Base-by-base conservation (phyloP, 2,113 vertebrate species). In the Macquaria ambigua region DNA sequence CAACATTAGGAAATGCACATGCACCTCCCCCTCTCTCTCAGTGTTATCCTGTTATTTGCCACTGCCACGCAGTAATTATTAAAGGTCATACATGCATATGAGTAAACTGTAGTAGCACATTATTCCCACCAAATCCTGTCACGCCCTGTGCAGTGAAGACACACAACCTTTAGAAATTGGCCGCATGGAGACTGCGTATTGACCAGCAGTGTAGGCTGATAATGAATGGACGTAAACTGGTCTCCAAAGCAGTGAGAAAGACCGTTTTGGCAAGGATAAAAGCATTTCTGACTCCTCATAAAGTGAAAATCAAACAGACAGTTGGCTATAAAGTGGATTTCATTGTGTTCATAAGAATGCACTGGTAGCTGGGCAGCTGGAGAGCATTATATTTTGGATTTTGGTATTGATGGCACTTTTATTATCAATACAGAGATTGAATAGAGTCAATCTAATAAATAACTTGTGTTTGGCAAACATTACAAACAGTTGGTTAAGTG, bases 401-500 rank as follows among this genome's bases (percentile, higher is more conserved):
- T 48, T 62, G 31, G 52, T 73, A 87, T 55, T 20, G 12, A 81
- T 80, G n/a, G 48, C 84, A 62, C 34, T 87, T 92, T 91, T 91
- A 93, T 90, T 90, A 79, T 90, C 87, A 92, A 83, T 88, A 79
- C 25, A 21, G 56, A 67, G 59, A 81, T 34, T 90, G 80, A 83
- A 72, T 86, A 73, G 63, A 82, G 50, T 90, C 28, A 82, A 79
- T 79, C 73, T 85, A 93, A 93, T 95, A 94, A 94, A 94, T 94
- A 94, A 89, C 61, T 82, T 86, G 70, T 91, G 23, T 83, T 84
- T 88, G 62, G 34, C 56, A 74, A 74, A 87, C 31, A 89, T 89
- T 80, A 83, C 77, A 87, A 89, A 88, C 74, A 90, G 37, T 77
- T 71, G 87, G 74, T 89, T 88, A 92, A 87, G 76, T 86, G 39